Evolutionary conservation across 2,888 invertebrate species (phyloP).

Genomic region (Rhogogaster chlorosoma): DNA sequence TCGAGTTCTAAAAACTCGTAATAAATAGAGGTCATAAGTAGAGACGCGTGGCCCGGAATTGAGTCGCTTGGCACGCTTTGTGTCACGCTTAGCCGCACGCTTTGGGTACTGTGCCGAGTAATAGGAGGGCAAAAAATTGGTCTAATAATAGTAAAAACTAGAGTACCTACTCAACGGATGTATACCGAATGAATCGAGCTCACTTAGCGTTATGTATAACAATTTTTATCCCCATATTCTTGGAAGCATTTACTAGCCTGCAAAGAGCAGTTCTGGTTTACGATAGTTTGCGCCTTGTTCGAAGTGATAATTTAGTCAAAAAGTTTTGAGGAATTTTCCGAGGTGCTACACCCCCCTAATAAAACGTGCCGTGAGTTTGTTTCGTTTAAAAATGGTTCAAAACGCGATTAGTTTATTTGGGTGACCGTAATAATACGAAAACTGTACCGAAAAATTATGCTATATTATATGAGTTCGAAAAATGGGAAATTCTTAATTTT

Average conservation of each 20-base stretch:
- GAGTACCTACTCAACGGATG: slow-evolving; percentile 60
- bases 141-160: slow-evolving; percentile 76
- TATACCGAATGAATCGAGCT: slow-evolving; percentile 18
- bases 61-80: slow-evolving; percentile 46
- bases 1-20: slow-evolving; percentile 45
- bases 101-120: background rate
- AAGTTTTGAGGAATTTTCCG: background rate
- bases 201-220: slow-evolving; percentile 3
- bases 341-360: slow-evolving; percentile 61
- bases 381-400: slow-evolving; percentile 70
- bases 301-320: background rate
- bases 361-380: slow-evolving; percentile 68
- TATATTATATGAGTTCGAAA: background rate
- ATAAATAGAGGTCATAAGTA: slow-evolving; percentile 42
- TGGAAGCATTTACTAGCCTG: background rate
- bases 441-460: slow-evolving; percentile 69
- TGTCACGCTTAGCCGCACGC: slow-evolving; percentile 30
- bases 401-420: slow-evolving; percentile 70
- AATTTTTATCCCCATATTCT: background rate
- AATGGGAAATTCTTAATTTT: slow-evolving; percentile 49
- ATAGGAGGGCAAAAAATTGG: slow-evolving; percentile 63
- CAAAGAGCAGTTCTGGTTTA: slow-evolving; percentile 1
- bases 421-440: slow-evolving; percentile 76
- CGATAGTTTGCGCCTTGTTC: background rate
- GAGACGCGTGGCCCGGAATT: slow-evolving; percentile 54